Evolutionary conservation across 2,113 vertebrate species (phyloP), one percentile per base, ranked within the genome.

Genomic region (Bubo bubo): DNA sequence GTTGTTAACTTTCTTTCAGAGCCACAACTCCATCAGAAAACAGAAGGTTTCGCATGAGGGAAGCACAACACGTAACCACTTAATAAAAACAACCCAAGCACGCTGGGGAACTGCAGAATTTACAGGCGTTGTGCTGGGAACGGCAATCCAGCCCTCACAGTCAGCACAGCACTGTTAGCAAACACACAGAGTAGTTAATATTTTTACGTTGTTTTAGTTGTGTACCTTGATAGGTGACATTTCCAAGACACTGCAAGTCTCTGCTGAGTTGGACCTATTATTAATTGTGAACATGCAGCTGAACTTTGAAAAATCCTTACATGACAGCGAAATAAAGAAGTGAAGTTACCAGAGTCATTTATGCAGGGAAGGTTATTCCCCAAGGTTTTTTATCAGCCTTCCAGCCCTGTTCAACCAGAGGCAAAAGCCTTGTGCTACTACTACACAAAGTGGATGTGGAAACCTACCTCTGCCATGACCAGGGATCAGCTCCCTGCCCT

Each of bases 121-220:
- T 83, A 66, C 72, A 86, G 73, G 10, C 2, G 4, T 34, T 86
- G 49, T 66, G 24, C 88, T 83, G 68, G 79, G 80, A 96, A 52
- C 5, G 3, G 52, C 81, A 89, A 72, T 50, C 28, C 28, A 75
- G 47, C 72, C 52, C 43, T 88, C 7, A 1, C 0, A 3, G 79
- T 71, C 75, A 88, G 88, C 67, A 59, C 60, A n/a, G 64, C 43
- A 26, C 55, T 8, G 1, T 86, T 35, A 89, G 84, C 88, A 97
- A 94, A 96, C 58, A 88, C 56, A 59, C 5, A 5, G 39, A 87
- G 60, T 23, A 75, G 84, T 87, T 95, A 75, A 79, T 95, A 95
- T 95, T 93, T 95, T 64, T 76, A 91, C 58, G 34, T 37, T 93
- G 88, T 7, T 94, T 86, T 82, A 79, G 45, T 77, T 94, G 67